Evolutionary conservation across 2,888 invertebrate species (phyloP).

Genomic region (Leptothorax acervorum): DNA sequence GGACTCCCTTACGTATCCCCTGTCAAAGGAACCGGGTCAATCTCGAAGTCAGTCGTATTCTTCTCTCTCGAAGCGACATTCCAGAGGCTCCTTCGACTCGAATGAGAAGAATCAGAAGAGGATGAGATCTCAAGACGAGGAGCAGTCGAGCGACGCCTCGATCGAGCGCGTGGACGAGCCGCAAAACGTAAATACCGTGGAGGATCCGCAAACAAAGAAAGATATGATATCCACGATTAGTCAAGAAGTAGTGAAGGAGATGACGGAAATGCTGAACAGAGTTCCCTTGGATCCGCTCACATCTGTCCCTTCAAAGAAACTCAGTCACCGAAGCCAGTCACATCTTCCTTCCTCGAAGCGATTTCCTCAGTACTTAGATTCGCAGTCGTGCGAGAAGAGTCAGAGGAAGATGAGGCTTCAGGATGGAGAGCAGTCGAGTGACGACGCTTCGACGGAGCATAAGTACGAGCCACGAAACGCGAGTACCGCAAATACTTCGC

Average conservation of each 20-base stretch:
- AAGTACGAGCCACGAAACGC: neutral
- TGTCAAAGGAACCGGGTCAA: neutral
- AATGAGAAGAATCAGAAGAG: conserved; percentile 26
- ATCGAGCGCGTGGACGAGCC: conserved; percentile 20
- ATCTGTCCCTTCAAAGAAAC: neutral
- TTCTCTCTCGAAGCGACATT: neutral
- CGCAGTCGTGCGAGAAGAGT: neutral
- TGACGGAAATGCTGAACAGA: conserved; percentile 11
- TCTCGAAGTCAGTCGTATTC: conserved; percentile 2
- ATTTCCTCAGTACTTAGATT: neutral
- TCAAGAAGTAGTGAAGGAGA: conserved; percentile 15
- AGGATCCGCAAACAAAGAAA: conserved; percentile 4
- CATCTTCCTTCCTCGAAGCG: neutral
- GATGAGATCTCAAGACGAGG: conserved; percentile 28
- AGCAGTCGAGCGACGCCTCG: conserved; percentile 20
- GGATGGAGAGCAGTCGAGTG: neutral
- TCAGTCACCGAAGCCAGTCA: neutral
- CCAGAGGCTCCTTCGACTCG: neutral
- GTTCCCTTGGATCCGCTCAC: neutral
- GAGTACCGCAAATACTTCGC: neutral
- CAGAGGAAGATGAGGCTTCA: neutral
- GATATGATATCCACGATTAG: conserved; percentile 16
- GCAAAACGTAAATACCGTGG: neutral
- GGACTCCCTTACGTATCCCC: neutral
- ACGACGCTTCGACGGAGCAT: neutral